Base-by-base conservation (phyloP, 2,888 invertebrate species). In the Ischnus inquisitorius region DNA sequence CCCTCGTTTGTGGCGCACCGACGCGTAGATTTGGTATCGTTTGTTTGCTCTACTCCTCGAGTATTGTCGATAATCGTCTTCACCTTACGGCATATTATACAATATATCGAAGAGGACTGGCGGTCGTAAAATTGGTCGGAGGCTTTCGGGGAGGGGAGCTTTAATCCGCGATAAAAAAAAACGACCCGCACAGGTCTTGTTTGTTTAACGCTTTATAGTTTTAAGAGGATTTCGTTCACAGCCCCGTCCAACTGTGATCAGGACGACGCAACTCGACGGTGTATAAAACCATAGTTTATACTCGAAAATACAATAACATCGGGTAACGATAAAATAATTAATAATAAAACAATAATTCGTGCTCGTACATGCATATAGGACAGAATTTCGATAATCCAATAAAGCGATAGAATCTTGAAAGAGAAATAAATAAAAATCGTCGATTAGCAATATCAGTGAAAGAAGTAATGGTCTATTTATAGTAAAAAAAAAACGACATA, bases 201-300 rank as follows among this genome's bases (percentile, higher is more conserved):
- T 85, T 85, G 82, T 74, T 79, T 68, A 79, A 81, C 65, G 84
- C 79, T 83, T 85, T 85, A 85, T 62, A 84, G 82, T 84, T 85
- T 79, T 82, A 82, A 85, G 84, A 82, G 84, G 85, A 84, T 84
- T 85, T 72, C 46, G 64, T 72, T 67, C 71, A 64, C 28, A 76
- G 67, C 65, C 54, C 72, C 65, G 69, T 48, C 16, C 51, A 48
- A 48, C 39, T 71, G 74, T 65, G 74, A 54, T 39, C 34, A 80
- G 77, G 39, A 72, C 72, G 41, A 71, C 81, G 82, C 62, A 79
- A 82, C 76, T 19, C 57, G 16, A 48, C 51, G 19, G 41, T 34
- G 25, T 72, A 57, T 57, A 79, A 54, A 57, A 65, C 28, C 19
- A 39, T n/a, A 39, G 28, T 39, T 51, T 62, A 41, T 34, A 57